Conservation (phyloP, 2,113 vertebrate species). For the Corythaixoides concolor region DNA sequence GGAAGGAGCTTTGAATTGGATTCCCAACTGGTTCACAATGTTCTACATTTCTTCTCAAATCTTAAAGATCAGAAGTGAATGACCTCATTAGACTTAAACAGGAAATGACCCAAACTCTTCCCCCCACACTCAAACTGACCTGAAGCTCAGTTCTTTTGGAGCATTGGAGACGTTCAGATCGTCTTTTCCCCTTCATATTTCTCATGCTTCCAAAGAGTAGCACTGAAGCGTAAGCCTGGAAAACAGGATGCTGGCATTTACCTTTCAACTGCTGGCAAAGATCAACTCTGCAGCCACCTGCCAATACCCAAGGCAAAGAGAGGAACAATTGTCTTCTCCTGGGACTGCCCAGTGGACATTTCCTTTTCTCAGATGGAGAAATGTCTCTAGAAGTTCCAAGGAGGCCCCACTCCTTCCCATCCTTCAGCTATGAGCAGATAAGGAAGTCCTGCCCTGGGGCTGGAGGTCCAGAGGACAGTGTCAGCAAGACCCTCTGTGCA, state of each 20-base stretch:
- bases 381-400: background rate
- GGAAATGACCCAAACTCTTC: background rate
- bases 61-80: background rate
- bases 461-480: background rate
- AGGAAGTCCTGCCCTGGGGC: background rate
- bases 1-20: background rate
- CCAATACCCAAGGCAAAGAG: background rate
- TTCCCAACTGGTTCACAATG: background rate
- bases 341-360: background rate
- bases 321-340: background rate
- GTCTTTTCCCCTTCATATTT: background rate
- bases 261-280: background rate
- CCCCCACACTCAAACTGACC: background rate
- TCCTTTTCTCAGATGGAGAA: background rate
- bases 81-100: background rate
- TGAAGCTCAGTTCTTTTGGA: background rate
- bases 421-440: background rate
- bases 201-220: background rate
- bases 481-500: background rate
- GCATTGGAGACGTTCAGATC: background rate
- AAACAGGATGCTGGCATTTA: background rate
- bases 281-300: background rate
- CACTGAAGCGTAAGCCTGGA: background rate
- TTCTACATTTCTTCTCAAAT: background rate
- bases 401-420: background rate